Evolutionary conservation across 2,888 invertebrate species (phyloP).

Genomic region (Heteropelma amictum): DNA sequence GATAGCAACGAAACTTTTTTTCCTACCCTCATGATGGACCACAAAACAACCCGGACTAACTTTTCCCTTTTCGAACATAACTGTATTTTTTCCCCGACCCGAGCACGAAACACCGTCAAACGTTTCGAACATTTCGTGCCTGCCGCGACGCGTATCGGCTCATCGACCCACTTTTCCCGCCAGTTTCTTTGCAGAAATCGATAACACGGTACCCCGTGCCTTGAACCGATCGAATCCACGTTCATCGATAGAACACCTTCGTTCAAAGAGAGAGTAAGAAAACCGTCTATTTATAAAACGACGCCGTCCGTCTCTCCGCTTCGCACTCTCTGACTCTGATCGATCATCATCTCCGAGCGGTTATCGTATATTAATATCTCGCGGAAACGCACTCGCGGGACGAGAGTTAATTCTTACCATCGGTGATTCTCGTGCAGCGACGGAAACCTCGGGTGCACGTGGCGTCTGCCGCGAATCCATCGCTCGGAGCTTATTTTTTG

Average conservation of each 20-base stretch:
- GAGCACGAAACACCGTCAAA: conserved; percentile 43
- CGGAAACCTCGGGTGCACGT: conserved; percentile 62
- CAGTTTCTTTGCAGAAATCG: conserved; percentile 41
- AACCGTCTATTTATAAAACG: no score
- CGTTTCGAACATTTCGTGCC: conserved; percentile 46
- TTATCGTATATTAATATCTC: no score
- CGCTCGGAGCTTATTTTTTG: conserved; percentile 42
- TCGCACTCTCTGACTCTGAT: neutral
- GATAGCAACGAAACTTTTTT: no score
- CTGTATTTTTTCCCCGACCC: no score
- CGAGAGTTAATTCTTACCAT: conserved; percentile 67
- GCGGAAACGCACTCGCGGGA: neutral
- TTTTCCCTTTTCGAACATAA: no score
- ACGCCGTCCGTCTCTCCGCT: conserved; percentile 31
- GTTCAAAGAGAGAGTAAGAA: no score
- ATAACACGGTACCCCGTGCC: conserved; percentile 64
- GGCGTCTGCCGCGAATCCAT: conserved; percentile 72
- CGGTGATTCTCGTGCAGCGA: conserved; percentile 62
- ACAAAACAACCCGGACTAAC: no score
- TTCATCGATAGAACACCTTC: neutral
- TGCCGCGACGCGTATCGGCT: conserved; percentile 45
- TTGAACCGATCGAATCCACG: conserved; percentile 47
- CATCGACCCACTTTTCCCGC: neutral
- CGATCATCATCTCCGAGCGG: no score
- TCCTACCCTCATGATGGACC: no score